Conservation (phyloP, 2,113 vertebrate species). For the Zootoca vivipara region DNA sequence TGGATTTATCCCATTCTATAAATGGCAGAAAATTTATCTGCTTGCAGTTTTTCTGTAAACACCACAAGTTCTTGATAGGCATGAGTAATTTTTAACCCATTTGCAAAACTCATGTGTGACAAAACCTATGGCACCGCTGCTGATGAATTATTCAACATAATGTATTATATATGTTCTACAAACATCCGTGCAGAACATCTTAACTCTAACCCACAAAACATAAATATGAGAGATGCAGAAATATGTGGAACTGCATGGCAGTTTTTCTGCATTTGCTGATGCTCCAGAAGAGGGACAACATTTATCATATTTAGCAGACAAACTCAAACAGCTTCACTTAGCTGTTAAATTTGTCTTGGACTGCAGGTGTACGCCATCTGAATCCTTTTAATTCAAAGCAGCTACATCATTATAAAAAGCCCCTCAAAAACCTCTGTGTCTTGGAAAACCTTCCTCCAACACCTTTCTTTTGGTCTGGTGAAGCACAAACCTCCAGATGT, state of each 20-base stretch:
- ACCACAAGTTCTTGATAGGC: background rate
- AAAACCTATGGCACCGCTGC: background rate
- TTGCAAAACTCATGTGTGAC: background rate
- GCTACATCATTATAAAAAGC: background rate
- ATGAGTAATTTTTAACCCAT: background rate
- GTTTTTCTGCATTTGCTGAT: background rate
- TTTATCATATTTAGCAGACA: background rate
- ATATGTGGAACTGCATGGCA: background rate
- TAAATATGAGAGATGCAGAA: background rate
- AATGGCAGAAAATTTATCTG: too few species aligned
- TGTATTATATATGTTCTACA: background rate
- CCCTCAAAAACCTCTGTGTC: background rate
- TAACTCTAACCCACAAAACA: background rate
- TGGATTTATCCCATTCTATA: background rate
- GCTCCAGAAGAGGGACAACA: background rate
- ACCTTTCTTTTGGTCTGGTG: background rate
- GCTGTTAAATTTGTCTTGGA: background rate
- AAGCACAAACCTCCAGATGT: background rate
- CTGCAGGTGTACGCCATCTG: background rate
- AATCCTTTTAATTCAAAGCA: background rate
- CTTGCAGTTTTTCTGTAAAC: background rate
- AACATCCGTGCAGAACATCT: background rate
- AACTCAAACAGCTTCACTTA: background rate
- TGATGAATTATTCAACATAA: background rate
- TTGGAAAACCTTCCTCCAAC: background rate